Evolutionary conservation across 2,888 invertebrate species (phyloP), one percentile per base, ranked within the genome.

Genomic region (Orthosia gothica): DNA sequence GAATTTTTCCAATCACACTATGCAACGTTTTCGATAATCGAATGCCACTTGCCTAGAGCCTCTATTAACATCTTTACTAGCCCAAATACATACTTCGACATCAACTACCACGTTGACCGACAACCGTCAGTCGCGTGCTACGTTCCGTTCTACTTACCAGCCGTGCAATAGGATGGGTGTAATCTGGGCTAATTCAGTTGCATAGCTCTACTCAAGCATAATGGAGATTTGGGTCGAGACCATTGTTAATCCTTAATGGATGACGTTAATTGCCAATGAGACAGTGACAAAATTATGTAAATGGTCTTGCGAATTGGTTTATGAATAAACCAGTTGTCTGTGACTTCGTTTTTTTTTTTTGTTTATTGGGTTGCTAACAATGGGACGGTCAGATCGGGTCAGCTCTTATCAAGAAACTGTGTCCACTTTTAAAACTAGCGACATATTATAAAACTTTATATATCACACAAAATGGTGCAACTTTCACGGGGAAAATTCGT

Each of bases 131-230:
- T 78, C 54, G 70, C 68, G 57, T 64, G 47, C 40, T 47, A 13
- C 67, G 85, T 83, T 83, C 78, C 85, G 72, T 70, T 83, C 83
- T 72, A 78, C 62, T 84, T 55, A 69, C 18, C n/a, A 12, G 0
- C 47, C n/a, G 13, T 23, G 78, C 70, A 82, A 83, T 78, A 70
- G 45, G 69, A 74, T 62, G 63, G 64, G n/a, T 15, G 84, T 62
- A 78, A 78, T 72, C 61, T 70, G 66, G 59, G 71, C 62, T 69
- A 62, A 26, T 63, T 70, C 5, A 50, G 62, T 84, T 77, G 82
- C 73, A 81, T 26, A 57, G 32, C 55, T 1, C 72, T 73, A 69
- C 73, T 79, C 70, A 75, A 83, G 68, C 81, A 69, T 52, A n/a
- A 75, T 65, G 12, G 0, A 52, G 26, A 81, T 52, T 11, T 80